Percentiles rank a stretch among this genome's conserved stretches.
These are phyloP conservation scores for Oxygymnocypris stewartii DNA, from an alignment of 2,113 vertebrate genomes.

Conservation along the genomic window DNA sequence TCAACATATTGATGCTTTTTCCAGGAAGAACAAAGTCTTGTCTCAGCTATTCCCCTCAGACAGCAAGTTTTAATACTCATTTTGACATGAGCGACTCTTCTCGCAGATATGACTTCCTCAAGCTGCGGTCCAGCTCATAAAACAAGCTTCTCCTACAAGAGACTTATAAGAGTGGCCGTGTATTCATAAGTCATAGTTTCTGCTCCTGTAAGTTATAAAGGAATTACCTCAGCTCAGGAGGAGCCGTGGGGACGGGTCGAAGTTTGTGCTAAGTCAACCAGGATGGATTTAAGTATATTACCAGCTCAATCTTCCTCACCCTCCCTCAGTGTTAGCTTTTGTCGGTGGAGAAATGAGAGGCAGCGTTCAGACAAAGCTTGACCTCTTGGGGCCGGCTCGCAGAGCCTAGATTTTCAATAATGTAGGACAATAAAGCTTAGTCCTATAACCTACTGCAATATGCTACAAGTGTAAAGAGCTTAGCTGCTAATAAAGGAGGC, in stretches of 20 bases:
- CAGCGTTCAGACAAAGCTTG: slow-evolving; percentile 88
- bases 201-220: slow-evolving; percentile 60
- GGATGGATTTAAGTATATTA: slow-evolving; percentile 97
- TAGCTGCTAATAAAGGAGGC: slow-evolving; percentile 89
- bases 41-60: slow-evolving; percentile 34
- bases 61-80: slow-evolving; percentile 48
- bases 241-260: slow-evolving; percentile 82
- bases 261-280: slow-evolving; percentile 92
- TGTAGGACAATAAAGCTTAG: slow-evolving; percentile 92
- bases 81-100: slow-evolving; percentile 51
- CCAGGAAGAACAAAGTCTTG: not conserved
- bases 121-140: slow-evolving; percentile 56
- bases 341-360: slow-evolving; percentile 88
- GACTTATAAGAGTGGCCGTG: slow-evolving; percentile 54
- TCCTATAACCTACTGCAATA: slow-evolving; percentile 89
- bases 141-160: slow-evolving; percentile 43
- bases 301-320: slow-evolving; percentile 87
- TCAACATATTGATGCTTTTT: slow-evolving; percentile 7
- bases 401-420: slow-evolving; percentile 93
- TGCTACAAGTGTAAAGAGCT: slow-evolving; percentile 93
- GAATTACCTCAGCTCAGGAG: slow-evolving; percentile 62
- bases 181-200: slow-evolving; percentile 65
- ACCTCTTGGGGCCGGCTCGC: slow-evolving; percentile 86
- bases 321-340: slow-evolving; percentile 86
- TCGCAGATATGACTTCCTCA: slow-evolving; percentile 41